These are phyloP conservation scores for Pardosa pseudoannulata DNA, from an alignment of 2,888 invertebrate genomes.

Conservation along the genomic window DNA sequence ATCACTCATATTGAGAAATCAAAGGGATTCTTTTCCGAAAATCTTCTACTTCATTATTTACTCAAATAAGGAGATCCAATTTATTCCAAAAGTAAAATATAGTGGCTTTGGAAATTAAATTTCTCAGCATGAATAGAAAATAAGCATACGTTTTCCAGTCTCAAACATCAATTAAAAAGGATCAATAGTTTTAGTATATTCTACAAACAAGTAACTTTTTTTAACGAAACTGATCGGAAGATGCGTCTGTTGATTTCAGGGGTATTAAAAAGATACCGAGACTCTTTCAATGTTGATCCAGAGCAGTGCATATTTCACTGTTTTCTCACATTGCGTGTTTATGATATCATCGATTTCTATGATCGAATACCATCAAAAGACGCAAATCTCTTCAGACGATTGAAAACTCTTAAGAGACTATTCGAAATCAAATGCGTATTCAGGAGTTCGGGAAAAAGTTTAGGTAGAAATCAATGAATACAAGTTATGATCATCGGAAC, in stretches of 20 bases:
- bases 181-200: background rate
- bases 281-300: background rate
- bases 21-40: background rate
- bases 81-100: background rate
- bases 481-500: too few relatives aligned
- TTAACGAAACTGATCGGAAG: background rate
- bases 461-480: too few relatives aligned
- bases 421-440: too few relatives aligned
- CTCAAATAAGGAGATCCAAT: background rate
- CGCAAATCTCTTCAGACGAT: background rate
- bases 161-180: background rate
- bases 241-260: background rate
- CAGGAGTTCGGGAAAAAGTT: too few relatives aligned
- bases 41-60: background rate
- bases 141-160: background rate
- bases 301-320: background rate
- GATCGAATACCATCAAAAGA: background rate
- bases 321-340: background rate
- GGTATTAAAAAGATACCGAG: background rate
- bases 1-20: background rate
- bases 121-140: background rate
- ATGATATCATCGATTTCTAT: background rate
- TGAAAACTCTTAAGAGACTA: too few relatives aligned
- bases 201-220: background rate
- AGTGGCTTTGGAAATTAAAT: background rate